Evolutionary conservation across 2,888 invertebrate species (phyloP).

Genomic region (Drosophila flavopinicola): DNA sequence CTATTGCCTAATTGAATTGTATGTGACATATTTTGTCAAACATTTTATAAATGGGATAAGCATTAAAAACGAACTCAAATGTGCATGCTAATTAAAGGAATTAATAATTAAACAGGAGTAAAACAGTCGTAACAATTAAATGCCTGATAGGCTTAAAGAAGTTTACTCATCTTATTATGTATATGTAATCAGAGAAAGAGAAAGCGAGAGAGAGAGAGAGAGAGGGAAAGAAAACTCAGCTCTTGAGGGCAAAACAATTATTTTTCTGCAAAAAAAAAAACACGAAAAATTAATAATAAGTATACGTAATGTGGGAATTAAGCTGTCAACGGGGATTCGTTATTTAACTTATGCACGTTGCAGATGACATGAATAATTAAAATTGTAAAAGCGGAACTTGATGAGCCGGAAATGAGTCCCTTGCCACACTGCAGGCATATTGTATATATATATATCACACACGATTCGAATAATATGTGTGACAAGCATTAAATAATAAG

Average conservation of each 20-base stretch:
- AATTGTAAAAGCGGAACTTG: slow-evolving; percentile 50
- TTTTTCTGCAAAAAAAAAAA: slow-evolving; percentile 16
- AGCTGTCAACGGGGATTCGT: slow-evolving; percentile 49
- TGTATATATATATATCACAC: background rate
- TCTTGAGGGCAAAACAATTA: slow-evolving; percentile 28
- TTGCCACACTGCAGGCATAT: slow-evolving; percentile 11
- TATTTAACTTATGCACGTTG: slow-evolving; percentile 30
- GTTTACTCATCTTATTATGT: slow-evolving; percentile 14
- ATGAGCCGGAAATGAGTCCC: slow-evolving; percentile 55
- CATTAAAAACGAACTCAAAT: background rate
- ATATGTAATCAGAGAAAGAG: slow-evolving; percentile 20
- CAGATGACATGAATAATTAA: slow-evolving; percentile 54
- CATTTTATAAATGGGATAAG: background rate
- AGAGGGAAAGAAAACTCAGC: slow-evolving; percentile 22
- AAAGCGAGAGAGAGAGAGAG: background rate
- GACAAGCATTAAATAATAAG: slow-evolving; percentile 23
- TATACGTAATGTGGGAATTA: slow-evolving; percentile 51
- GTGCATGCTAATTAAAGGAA: slow-evolving; percentile 13
- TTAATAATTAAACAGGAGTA: slow-evolving; percentile 23
- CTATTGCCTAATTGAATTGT: slow-evolving; percentile 2
- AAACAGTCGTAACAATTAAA: slow-evolving; percentile 42
- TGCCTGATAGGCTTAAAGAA: slow-evolving; percentile 29
- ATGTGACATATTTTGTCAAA: too few species aligned
- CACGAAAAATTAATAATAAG: too few species aligned
- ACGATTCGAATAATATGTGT: slow-evolving; percentile 7